Evolutionary conservation across 2,888 invertebrate genomes (phyloP), one percentile per base, ranked within the genome.

Genomic region (Electrophaes corylata): DNA sequence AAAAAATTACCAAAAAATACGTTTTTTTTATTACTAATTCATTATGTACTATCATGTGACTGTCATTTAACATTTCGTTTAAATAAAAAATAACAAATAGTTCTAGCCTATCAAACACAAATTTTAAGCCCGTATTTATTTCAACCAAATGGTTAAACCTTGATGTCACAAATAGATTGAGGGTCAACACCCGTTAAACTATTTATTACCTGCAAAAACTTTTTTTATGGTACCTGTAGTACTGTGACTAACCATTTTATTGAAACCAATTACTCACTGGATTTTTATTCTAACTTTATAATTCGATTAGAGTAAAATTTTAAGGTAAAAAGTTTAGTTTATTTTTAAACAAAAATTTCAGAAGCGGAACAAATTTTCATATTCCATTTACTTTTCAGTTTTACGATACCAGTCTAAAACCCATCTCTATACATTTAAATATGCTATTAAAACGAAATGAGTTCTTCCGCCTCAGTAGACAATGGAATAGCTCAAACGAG

Each of bases 401-500:
- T 59, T 47, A 59, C 50, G 54, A 59, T 59, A 50, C 20, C 50
- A 44, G 43, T 45, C 44, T 37, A 49, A 48, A 31, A 45, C 50
- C 41, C 51, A 47, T 53, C 40, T 43, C 49, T 46, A 57, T 54
- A 52, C 48, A 53, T 57, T 60, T 63, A 59, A 60, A 52, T 44
- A 50, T 16, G 54, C 33, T 18, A 60, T 61, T 50, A 64, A 64
- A 60, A 39, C 54, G 48, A 59, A 65, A 71, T 67, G 62, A 71
- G 68, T 72, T 64, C 64, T 69, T 67, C 52, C 18, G 40, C 14
- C 12, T 12, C 26, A 4, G 3, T 49, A 49, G 49, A 49, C 40
- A 49, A 19, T 31, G 4, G 31, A 31, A 18, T 8, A 49, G 11
- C 46, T 12, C 3, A 37, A 29, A 11, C 31, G 31, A 43, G 6